Conservation (phyloP, 64 coral and sea anemone species). For the Acropora yongei region DNA sequence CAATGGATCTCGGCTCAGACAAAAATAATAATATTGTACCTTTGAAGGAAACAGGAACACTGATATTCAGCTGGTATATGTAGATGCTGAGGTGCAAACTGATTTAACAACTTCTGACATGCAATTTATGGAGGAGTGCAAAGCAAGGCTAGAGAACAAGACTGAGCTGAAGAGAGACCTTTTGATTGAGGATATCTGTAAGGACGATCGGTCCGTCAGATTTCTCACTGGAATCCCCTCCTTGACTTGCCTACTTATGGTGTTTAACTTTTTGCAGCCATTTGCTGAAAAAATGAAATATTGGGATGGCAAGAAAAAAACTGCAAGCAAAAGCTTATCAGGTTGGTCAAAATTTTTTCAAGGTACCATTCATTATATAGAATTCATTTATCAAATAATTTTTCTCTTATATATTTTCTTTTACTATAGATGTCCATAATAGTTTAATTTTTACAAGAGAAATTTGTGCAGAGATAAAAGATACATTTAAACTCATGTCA, state of each 20-base stretch:
- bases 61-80: constrained; percentile 11
- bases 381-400: constrained; percentile 10
- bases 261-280: constrained; percentile 10
- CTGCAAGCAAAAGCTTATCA: constrained; percentile 14
- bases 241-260: constrained; percentile 13
- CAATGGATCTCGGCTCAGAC: constrained; percentile 22
- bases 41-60: constrained; percentile 12
- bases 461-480: background rate
- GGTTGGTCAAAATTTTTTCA: constrained; percentile 19
- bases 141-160: constrained; percentile 24
- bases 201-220: constrained; percentile 17
- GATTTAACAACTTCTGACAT: background rate
- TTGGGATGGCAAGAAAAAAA: constrained; percentile 21
- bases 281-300: constrained; percentile 23
- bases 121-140: background rate
- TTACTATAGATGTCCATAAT: constrained; percentile 4
- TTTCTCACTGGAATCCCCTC: constrained; percentile 47
- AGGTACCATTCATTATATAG: constrained; percentile 18
- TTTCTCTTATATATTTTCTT: constrained; percentile 20
- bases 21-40: constrained; percentile 24
- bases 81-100: constrained; percentile 23
- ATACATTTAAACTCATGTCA: background rate
- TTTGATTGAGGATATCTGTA: constrained; percentile 17
- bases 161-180: constrained; percentile 35
- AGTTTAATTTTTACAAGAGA: background rate